A percentile compares a stretch with the other conserved stretches of the same genome.
These are phyloP conservation scores for Drosophila kohkoa DNA, from an alignment of 1,140 invertebrate species.

Conservation along the genomic window DNA sequence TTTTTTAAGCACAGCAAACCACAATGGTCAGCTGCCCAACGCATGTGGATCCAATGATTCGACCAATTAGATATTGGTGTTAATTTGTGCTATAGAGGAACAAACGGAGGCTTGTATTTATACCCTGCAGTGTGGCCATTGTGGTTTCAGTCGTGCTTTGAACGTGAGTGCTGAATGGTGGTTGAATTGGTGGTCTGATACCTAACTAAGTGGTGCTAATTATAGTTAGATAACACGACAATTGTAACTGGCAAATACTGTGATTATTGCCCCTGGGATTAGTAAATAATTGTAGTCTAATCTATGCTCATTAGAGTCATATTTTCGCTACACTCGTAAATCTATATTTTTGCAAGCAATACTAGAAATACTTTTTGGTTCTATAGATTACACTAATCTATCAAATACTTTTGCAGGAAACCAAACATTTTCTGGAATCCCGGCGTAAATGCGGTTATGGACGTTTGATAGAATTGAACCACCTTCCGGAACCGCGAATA, in stretches of 20 bases:
- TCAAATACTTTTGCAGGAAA: constrained; percentile 43
- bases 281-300: background rate
- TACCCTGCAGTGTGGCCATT: constrained; percentile 32
- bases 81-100: constrained; percentile 36
- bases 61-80: constrained; percentile 61
- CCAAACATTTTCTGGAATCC: constrained; percentile 45
- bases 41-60: constrained; percentile 57
- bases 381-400: constrained; percentile 2
- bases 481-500: constrained; percentile 35
- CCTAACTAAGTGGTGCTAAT: constrained; percentile 1
- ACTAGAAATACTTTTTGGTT: background rate
- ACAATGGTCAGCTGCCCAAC: constrained; percentile 17
- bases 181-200: background rate
- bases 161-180: constrained; percentile 9
- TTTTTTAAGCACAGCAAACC: background rate
- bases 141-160: constrained; percentile 45
- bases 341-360: background rate
- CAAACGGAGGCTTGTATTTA: constrained; percentile 48
- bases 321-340: background rate
- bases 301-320: background rate
- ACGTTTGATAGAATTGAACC: constrained; percentile 55
- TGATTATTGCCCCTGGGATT: background rate
- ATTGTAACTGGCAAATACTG: constrained; percentile 6
- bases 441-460: constrained; percentile 52
- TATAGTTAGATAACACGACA: constrained; percentile 8